Base-by-base conservation (phyloP, 2,797 vertebrate species). In the Acomys russatus region DNA sequence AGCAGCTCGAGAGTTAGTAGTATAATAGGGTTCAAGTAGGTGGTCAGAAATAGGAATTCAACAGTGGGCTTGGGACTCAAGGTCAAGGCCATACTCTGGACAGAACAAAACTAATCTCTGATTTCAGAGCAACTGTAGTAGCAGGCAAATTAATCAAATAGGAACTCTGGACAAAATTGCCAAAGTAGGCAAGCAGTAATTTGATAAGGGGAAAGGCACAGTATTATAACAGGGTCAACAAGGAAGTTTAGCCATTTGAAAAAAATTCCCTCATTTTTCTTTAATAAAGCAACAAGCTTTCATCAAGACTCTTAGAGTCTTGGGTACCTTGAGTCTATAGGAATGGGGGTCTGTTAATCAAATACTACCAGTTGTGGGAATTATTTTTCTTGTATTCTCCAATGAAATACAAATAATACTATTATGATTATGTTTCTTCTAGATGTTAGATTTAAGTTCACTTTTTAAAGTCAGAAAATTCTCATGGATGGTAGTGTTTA, bases 371-470 rank as follows among this genome's bases (percentile, higher is more conserved):
- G 30, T 18, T 88, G 8, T 92, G 38, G 51, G 35, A 93, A 90
- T 91, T 93, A 85, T 93, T 94, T 63, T 14, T 92, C 28, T 88
- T 94, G 44, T 44, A 68, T 66, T 95, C 35, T 71, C 28, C 94
- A 77, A 96, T 96, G 38, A 88, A 92, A 88, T 91, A 51, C 22
- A 94, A 94, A 83, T 94, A 80, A 82, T 74, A 83, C 33, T 77
- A 35, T 71, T 94, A 88, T 91, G 49, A 63, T 74, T 49, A 92
- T 73, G 22, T 38, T 63, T 73, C 66, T 71, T 25, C 44, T 80
- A 89, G 86, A 90, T 84, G 87, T 78, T 87, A 73, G 63, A 94
- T 59, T 97, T 3, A 20, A 38, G 28, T n/a, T 92, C 10, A 68
- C 79, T 63, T 85, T 92, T 90, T 83, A 76, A 93, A 88, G 68